These are phyloP conservation scores for Oryzias celebensis DNA, from an alignment of 2,113 vertebrate genomes.

Conservation along the genomic window DNA sequence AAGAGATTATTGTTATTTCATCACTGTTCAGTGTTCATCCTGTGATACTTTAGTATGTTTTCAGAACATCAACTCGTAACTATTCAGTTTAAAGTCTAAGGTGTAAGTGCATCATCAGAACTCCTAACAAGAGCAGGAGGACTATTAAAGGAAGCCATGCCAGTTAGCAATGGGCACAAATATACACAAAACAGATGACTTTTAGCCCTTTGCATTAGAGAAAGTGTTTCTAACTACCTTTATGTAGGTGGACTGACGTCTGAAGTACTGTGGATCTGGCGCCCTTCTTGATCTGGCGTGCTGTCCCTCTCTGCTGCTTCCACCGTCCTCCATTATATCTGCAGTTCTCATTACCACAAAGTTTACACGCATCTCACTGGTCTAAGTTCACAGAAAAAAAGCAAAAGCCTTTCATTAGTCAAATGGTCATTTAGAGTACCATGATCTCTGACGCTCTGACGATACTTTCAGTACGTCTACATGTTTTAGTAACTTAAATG, in stretches of 20 bases:
- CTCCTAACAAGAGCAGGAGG: neutral
- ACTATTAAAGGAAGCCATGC: neutral
- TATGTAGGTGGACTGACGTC: constrained; percentile 79
- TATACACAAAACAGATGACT: neutral
- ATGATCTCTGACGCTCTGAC: neutral
- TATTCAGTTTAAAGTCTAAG: neutral
- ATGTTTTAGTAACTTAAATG: neutral
- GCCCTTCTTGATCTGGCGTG: constrained; percentile 73
- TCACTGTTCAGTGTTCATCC: too few species aligned
- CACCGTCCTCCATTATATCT: constrained; percentile 78
- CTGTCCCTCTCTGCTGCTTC: constrained; percentile 71
- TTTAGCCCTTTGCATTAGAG: neutral
- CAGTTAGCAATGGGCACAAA: neutral
- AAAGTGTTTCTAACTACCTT: constrained; percentile 71
- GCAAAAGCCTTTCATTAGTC: neutral
- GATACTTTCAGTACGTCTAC: neutral
- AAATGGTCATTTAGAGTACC: neutral
- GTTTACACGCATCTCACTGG: constrained; percentile 87
- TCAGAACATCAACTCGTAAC: too few species aligned
- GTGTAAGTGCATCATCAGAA: neutral
- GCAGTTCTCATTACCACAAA: constrained; percentile 85
- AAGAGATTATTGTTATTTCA: too few species aligned
- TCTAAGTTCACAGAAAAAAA: constrained; percentile 61
- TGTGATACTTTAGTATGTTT: too few species aligned
- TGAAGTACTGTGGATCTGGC: constrained; percentile 79